phyloP scores from a whole-genome alignment of 2,797 vertebrate species.

The Mormyrops boulengeri region DNA sequence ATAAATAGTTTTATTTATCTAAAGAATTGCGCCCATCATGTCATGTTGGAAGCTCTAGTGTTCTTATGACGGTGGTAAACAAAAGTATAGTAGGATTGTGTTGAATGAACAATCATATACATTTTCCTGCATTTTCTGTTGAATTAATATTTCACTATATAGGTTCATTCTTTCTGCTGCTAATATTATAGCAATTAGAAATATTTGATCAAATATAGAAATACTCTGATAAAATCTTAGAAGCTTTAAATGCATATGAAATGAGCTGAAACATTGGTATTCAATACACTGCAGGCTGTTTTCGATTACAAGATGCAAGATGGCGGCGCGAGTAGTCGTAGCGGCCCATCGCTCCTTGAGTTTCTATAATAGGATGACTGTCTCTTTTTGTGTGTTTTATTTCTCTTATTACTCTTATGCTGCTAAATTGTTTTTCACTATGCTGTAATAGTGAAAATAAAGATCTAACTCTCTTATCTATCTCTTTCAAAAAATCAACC shows the following conservation, averaged over 20 bases:
- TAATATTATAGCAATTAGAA: background rate
- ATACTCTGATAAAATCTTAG: background rate
- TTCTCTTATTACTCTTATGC: too few relatives aligned
- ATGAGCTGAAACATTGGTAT: background rate
- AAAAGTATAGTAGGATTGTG: background rate
- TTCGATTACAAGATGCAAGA: background rate
- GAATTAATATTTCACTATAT: background rate
- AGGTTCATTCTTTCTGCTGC: background rate
- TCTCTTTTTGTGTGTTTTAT: too few relatives aligned
- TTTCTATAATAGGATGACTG: too few relatives aligned
- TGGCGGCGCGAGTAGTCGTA: too few relatives aligned
- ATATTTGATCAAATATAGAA: background rate
- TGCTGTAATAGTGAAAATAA: too few relatives aligned
- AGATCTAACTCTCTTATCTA: too few relatives aligned
- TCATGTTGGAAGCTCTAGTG: background rate
- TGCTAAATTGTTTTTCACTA: too few relatives aligned
- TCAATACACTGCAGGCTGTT: background rate
- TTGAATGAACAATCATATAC: background rate
- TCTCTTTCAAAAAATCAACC: background rate
- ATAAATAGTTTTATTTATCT: slow-evolving; percentile 85
- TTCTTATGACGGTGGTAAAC: background rate
- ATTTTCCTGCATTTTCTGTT: background rate
- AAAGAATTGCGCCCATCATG: slow-evolving; percentile 35
- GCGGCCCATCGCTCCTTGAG: too few relatives aligned
- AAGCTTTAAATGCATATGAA: background rate